phyloP scores from a whole-genome alignment of 2,888 invertebrate species.

The Arge pagana region DNA sequence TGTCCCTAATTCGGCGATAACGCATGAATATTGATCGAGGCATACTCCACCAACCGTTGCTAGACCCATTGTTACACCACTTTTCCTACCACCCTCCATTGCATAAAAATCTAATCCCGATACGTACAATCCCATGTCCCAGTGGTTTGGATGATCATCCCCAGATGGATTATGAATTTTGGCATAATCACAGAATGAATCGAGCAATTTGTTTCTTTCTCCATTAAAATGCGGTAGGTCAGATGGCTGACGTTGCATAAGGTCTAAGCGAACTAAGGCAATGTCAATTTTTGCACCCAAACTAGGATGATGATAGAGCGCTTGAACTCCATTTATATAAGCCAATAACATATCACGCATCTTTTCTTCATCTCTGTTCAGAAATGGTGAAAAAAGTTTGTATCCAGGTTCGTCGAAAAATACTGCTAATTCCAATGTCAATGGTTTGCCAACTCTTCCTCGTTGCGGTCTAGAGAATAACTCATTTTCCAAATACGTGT shows the following conservation, averaged over 20 bases:
- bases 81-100: constrained; percentile 70
- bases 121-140: constrained; percentile 79
- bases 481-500: constrained; percentile 18
- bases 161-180: constrained; percentile 67
- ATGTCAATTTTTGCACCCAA: constrained; percentile 70
- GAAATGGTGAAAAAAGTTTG: constrained; percentile 70
- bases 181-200: constrained; percentile 77
- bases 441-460: constrained; percentile 41
- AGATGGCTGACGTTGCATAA: constrained; percentile 69
- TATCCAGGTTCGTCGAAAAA: constrained; percentile 79
- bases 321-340: constrained; percentile 79
- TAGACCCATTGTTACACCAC: constrained; percentile 78
- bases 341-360: constrained; percentile 77
- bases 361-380: constrained; percentile 68
- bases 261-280: constrained; percentile 71
- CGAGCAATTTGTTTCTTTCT: constrained; percentile 70
- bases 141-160: constrained; percentile 73
- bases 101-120: constrained; percentile 80
- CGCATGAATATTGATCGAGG: constrained; percentile 72
- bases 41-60: constrained; percentile 82
- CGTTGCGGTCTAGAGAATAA: constrained; percentile 20
- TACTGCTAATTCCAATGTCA: constrained; percentile 73
- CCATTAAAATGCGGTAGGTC: constrained; percentile 68
- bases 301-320: constrained; percentile 77
- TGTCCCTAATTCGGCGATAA: constrained; percentile 79